Base-by-base conservation (phyloP, 2,113 vertebrate genomes). In the Oostethus manadensis region DNA sequence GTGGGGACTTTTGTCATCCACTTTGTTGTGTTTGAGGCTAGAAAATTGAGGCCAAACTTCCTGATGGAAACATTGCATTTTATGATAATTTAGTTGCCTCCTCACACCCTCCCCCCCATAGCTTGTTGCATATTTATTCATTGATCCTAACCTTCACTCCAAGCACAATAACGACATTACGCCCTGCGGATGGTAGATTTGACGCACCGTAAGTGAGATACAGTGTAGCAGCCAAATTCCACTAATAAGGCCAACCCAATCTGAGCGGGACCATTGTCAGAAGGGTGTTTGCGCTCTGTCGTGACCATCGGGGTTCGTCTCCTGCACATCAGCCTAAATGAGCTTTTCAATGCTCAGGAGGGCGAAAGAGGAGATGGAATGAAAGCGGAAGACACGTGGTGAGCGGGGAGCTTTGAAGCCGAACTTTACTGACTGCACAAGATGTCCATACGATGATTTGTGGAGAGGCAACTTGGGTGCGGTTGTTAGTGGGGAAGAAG, bases 251-350 rank as follows among this genome's bases (percentile, higher is more conserved):
- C 56, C 23, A 79, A 62, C 78, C 60, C 76, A 81, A 48, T 65
- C 63, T 33, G 9, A 56, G 64, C 53, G 64, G 65, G 73, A 79
- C 58, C 22, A 18, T 73, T 84, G 83, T 79, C 65, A 77, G 50
- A 71, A 61, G 17, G 53, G 10, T n/a, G 68, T 61, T 74, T 21
- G 17, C 56, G 60, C 50, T 64, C 68, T 57, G 68, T 70, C 60
- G 62, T 75, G 75, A 73, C 78, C 71, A 62, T 66, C 54, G 35
- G 76, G 65, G 71, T 68, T 60, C 71, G 68, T 82, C 79, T 82
- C 48, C 70, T 57, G 33, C 47, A 51, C 18, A 46, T 84, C 84
- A 82, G 62, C 64, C 58, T 73, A 83, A 83, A 85, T 77, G 78
- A 88, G 76, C 66, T 82, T 64, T 60, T 71, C 21, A 22, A 73